These are phyloP conservation scores for Pseudotriccus pelzelni DNA, from an alignment of 2,797 vertebrate species.

Conservation along the genomic window DNA sequence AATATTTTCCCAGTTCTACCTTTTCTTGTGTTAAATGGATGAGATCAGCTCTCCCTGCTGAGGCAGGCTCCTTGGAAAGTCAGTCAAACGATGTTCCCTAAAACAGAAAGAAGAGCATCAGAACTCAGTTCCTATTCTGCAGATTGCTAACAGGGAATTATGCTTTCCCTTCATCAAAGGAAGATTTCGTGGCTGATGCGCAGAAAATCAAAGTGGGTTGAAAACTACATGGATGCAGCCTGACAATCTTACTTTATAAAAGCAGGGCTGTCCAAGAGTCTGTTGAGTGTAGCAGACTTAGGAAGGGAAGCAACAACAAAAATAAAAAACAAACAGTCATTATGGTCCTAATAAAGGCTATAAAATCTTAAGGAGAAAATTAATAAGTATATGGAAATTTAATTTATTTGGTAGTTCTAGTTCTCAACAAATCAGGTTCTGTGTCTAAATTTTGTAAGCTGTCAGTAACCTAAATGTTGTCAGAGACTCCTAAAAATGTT, in stretches of 20 bases:
- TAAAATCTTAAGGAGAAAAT: neutral
- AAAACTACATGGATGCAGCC: neutral
- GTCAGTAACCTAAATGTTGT: neutral
- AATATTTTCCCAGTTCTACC: neutral
- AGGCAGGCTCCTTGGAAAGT: neutral
- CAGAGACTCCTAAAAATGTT: neutral
- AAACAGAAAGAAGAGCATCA: neutral
- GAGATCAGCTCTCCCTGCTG: neutral
- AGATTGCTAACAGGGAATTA: neutral
- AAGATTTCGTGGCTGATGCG: neutral
- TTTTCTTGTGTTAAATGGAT: neutral
- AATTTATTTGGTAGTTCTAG: neutral
- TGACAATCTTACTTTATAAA: neutral
- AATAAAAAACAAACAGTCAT: neutral
- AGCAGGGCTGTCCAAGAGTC: neutral
- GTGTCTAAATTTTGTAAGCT: neutral
- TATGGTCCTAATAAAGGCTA: neutral
- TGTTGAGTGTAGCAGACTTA: neutral
- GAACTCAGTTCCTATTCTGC: neutral
- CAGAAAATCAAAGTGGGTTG: neutral
- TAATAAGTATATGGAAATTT: neutral
- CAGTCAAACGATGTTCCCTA: neutral
- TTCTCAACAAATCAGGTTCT: neutral
- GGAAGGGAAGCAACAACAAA: neutral
- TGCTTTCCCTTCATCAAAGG: neutral